Evolutionary conservation across 2,113 vertebrate genomes (phyloP), one percentile per base, ranked within the genome.

Genomic region (Coryphaenoides rupestris): DNA sequence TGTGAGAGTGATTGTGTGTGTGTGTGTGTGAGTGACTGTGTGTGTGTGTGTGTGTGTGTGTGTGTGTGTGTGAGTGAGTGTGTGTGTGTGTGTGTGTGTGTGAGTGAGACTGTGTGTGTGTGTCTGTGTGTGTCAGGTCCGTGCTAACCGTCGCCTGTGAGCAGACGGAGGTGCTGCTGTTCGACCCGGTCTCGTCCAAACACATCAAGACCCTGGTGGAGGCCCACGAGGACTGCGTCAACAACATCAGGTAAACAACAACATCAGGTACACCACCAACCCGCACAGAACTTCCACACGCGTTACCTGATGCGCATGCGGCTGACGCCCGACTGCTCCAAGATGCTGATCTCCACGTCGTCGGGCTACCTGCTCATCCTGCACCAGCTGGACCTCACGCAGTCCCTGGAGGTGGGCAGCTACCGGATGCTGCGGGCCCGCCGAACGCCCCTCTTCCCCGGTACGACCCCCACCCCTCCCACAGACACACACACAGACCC

Each of bases 261-360:
- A 40, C 33, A 5, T 19, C 17, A 40, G 4, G 33, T 40, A 40
- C 33, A 40, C 33, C 7, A 40, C 33, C 2, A 10, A n/a, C n/a
- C n/a, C n/a, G n/a, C n/a, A n/a, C n/a, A n/a, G n/a, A n/a, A n/a
- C 81, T 99, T 99, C 89, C 97, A 99, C 85, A 99, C 97, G 0
- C 95, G 96, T 62, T 99, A 98, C 72, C 91, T 99, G 49, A 99
- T 99, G 97, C 78, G 97, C 52, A 99, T 99, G 97, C 94, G 97
- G 28, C 89, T 99, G 85, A 99, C 96, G 0, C 96, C 97, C 58
- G 97, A 99, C 88, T 99, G 97, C 85, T 98, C 96, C 68, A 98
- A 98, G 89, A 99, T 99, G 97, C 86, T 99, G 65, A 98, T 99
- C 87, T 99, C 96, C 63, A 99, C 97, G 0, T 99, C 96, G 45